Conservation (phyloP, 2,113 vertebrate genomes). For the Pelmatolapia mariae region DNA sequence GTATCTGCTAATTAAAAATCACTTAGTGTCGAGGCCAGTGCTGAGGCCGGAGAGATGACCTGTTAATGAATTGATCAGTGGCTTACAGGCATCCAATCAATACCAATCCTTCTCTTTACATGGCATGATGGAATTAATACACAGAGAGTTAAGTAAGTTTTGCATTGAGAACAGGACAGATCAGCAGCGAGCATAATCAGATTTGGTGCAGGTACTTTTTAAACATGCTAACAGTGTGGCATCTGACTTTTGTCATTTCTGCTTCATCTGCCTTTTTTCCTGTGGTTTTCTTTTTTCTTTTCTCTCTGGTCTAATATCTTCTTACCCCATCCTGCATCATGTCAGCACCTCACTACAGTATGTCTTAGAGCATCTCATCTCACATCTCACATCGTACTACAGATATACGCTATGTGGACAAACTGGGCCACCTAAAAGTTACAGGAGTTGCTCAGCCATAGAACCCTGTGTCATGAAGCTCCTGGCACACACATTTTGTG, state of each 20-base stretch:
- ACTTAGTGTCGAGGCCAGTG: not conserved
- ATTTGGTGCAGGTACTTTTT: not conserved
- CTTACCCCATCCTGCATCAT: not conserved
- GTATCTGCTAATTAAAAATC: constrained; percentile 41
- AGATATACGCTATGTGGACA: not conserved
- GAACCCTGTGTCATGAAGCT: not conserved
- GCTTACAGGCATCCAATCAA: constrained; percentile 26
- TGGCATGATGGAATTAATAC: constrained; percentile 10
- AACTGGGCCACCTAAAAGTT: not conserved
- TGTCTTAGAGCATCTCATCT: not conserved
- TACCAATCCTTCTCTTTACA: not conserved
- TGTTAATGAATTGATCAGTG: constrained; percentile 46
- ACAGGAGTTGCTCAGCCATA: not conserved
- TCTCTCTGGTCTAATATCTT: not conserved
- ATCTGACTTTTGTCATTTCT: not conserved
- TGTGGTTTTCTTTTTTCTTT: not conserved
- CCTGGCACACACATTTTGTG: not conserved
- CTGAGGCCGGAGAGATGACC: not conserved
- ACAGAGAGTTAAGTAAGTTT: not conserved
- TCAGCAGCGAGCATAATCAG: not conserved
- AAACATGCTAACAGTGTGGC: not conserved
- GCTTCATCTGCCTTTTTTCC: not conserved
- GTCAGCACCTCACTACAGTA: not conserved
- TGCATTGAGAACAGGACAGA: not conserved
- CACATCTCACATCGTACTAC: not conserved